Conservation (phyloP, 2,113 vertebrate genomes). For the Elephas maximus region DNA sequence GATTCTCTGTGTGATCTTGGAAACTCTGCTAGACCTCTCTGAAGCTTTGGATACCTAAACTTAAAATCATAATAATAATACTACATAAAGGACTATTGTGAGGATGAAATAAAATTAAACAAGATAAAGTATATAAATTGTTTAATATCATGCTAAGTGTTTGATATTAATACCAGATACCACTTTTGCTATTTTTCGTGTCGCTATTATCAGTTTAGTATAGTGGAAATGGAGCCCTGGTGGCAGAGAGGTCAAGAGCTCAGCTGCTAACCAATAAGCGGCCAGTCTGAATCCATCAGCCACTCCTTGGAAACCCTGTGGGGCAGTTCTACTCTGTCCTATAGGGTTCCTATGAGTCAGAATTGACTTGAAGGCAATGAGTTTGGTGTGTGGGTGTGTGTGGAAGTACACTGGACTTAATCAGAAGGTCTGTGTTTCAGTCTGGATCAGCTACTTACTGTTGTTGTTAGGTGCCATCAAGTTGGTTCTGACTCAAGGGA, state of each 20-base stretch:
- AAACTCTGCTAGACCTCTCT: background rate
- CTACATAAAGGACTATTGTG: accelerated
- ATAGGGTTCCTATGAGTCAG: too few species aligned
- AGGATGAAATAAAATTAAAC: background rate
- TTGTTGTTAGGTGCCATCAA: too few species aligned
- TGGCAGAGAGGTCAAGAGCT: too few species aligned
- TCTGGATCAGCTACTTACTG: background rate
- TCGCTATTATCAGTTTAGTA: background rate
- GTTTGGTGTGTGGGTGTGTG: too few species aligned
- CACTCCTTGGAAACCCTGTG: too few species aligned
- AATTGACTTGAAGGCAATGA: too few species aligned
- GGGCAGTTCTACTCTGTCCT: too few species aligned
- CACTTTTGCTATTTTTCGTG: background rate
- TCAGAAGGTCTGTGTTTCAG: background rate
- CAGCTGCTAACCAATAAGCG: too few species aligned
- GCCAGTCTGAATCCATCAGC: too few species aligned
- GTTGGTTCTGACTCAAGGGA: too few species aligned
- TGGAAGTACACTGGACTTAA: background rate
- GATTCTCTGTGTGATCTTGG: background rate
- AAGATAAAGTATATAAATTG: background rate
- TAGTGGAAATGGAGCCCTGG: background rate
- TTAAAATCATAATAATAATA: conserved; percentile 9
- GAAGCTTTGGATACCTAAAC: background rate
- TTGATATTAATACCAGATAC: background rate
- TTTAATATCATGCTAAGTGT: background rate